A percentile compares a stretch with the other conserved stretches of the same genome.
phyloP scores from a whole-genome alignment of 53 echinoderm and acorn worm species.

The Henricia sp. region DNA sequence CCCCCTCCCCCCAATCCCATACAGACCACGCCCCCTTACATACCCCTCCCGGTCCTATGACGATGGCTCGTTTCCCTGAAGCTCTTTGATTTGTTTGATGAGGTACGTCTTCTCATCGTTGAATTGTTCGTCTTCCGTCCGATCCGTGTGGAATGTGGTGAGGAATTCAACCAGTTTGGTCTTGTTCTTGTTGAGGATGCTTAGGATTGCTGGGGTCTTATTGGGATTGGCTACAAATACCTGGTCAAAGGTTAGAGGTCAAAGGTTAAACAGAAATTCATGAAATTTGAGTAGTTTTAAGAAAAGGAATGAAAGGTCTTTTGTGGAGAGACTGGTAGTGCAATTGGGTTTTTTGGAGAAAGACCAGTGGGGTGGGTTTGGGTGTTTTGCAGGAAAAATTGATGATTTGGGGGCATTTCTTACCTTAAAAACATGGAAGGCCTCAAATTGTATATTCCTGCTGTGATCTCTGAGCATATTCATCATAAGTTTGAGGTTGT shows the following conservation, averaged over 20 bases:
- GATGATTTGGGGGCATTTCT: too few relatives aligned
- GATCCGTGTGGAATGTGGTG: slow-evolving; percentile 89
- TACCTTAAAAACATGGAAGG: slow-evolving; percentile 99
- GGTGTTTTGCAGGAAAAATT: neutral
- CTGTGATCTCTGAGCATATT: slow-evolving; percentile 92
- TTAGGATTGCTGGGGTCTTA: slow-evolving; percentile 84
- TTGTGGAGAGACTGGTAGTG: too few relatives aligned
- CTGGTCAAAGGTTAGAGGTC: slow-evolving; percentile 29
- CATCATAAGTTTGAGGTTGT: slow-evolving; percentile 99
- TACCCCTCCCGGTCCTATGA: slow-evolving; percentile 20
- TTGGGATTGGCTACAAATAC: slow-evolving; percentile 99
- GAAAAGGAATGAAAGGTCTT: too few relatives aligned
- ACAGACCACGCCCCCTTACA: slow-evolving; percentile 11
- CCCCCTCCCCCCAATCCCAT: neutral
- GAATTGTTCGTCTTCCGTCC: slow-evolving; percentile 99
- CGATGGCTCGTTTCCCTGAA: slow-evolving; percentile 13
- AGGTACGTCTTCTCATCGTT: slow-evolving; percentile 99
- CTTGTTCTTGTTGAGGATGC: slow-evolving; percentile 94
- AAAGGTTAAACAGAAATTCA: too few relatives aligned
- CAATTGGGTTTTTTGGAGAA: too few relatives aligned
- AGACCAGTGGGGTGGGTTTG: too few relatives aligned
- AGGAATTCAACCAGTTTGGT: slow-evolving; percentile 95
- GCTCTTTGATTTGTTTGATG: slow-evolving; percentile 95
- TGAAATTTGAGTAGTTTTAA: too few relatives aligned
- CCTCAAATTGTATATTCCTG: slow-evolving; percentile 99